Evolutionary conservation across 2,113 vertebrate genomes (phyloP).

Genomic region (Miniopterus natalensis): DNA sequence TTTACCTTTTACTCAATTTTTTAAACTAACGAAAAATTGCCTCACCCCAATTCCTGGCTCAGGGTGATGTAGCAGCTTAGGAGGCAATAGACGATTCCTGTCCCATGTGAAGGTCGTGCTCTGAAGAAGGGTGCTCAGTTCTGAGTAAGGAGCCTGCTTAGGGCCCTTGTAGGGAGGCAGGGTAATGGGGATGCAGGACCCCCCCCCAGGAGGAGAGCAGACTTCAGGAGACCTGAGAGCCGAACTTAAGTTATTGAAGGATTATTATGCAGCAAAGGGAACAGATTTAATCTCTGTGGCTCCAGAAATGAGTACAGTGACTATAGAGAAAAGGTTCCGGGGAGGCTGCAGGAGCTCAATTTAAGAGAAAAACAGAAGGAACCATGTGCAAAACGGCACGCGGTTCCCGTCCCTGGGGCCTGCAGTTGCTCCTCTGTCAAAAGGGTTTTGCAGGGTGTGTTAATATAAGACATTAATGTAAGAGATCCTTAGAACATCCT

Average conservation of each 20-base stretch:
- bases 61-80: background rate
- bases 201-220: background rate
- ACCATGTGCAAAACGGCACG: background rate
- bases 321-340: background rate
- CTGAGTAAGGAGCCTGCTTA: background rate
- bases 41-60: background rate
- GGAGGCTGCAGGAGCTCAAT: background rate
- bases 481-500: slow-evolving; percentile 2
- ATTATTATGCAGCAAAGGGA: background rate
- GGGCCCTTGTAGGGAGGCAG: background rate
- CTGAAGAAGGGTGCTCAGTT: background rate
- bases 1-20: background rate
- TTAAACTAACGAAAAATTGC: background rate
- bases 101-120: background rate
- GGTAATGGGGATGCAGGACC: background rate
- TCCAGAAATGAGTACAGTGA: background rate
- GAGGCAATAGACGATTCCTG: background rate
- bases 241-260: background rate
- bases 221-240: background rate
- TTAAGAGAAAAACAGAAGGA: background rate
- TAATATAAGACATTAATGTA: background rate
- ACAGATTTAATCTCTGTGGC: background rate
- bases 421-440: background rate
- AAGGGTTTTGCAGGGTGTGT: fast-evolving
- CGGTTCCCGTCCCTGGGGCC: no score